Evolutionary conservation across 2,888 invertebrate species (phyloP).

Genomic region (Andrena bucephala): DNA sequence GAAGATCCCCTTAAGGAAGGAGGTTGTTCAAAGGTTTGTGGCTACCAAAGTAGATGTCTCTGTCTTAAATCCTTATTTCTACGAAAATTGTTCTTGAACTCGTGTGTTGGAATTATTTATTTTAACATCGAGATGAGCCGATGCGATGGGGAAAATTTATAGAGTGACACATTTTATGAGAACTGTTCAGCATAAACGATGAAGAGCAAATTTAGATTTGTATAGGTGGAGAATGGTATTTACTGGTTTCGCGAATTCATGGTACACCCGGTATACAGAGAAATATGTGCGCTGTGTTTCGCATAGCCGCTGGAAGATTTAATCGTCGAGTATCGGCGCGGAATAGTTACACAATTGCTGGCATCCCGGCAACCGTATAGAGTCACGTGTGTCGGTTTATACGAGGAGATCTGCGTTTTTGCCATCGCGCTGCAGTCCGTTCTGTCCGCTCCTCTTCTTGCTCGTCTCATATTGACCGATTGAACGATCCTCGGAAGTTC

Average conservation of each 20-base stretch:
- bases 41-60: too few species aligned
- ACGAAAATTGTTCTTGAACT: too few species aligned
- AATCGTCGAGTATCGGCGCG: conserved; percentile 67
- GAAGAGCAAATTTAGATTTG: not conserved
- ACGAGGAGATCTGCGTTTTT: conserved; percentile 54
- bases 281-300: conserved; percentile 47
- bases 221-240: not conserved
- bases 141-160: too few species aligned
- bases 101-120: too few species aligned
- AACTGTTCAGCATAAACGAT: not conserved
- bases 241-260: not conserved
- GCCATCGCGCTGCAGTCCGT: conserved; percentile 16
- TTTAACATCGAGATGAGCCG: too few species aligned
- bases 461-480: conserved; percentile 35
- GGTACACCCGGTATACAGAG: conserved; percentile 47
- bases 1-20: too few species aligned
- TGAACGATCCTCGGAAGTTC: conserved; percentile 38
- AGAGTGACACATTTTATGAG: not conserved
- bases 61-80: too few species aligned
- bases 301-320: conserved; percentile 67
- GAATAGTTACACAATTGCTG: conserved; percentile 71
- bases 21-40: too few species aligned
- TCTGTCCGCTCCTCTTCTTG: conserved; percentile 34
- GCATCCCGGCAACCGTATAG: conserved; percentile 61
- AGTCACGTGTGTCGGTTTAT: conserved; percentile 63